Base-by-base conservation (phyloP, 2,113 vertebrate species). In the Turnix velox region DNA sequence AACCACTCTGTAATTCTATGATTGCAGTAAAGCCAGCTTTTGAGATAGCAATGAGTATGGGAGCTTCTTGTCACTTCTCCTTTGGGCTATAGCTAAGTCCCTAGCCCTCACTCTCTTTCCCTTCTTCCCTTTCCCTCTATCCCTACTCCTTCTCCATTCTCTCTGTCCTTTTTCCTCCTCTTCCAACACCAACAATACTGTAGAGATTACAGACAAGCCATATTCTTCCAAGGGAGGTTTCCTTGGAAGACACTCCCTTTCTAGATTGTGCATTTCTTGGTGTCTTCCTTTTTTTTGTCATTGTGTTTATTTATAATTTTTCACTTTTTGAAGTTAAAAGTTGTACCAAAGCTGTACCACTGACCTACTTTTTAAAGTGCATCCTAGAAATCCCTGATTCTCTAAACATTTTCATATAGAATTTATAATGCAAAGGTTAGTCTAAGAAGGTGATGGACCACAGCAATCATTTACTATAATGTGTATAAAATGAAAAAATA, bases 351-450 rank as follows among this genome's bases (percentile, higher is more conserved):
- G 45, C 35, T 82, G 66, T 4, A 22, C 39, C 42, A 76, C 12
- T 94, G 87, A 88, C 85, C 85, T 88, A 81, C 62, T 94, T 96
- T 83, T 82, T 19, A 57, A 69, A 93, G 90, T 43, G 20, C 52
- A 48, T 73, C 62, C 73, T 18, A 86, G 46, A 68, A 81, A 37
- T 18, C 31, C 7, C 8, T 43, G 13, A 3, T 77, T 90, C 45
- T 86, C 79, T 7, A 10, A 45, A 48, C 24, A n/a, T 45, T 73
- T 91, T 78, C 62, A 49, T 58, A 43, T 14, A 68, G 33, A 67
- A 87, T 57, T 92, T 89, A 48, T 52, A 42, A 20, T 25, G 10
- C 40, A 65, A 80, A 68, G 8, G 59, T 42, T 87, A 88, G 58
- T 43, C 59, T 7, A 4, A 82, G 35, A 18, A 89, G 63, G 76